Conservation (phyloP, 2,797 vertebrate genomes). For the Malacoraja senta region DNA sequence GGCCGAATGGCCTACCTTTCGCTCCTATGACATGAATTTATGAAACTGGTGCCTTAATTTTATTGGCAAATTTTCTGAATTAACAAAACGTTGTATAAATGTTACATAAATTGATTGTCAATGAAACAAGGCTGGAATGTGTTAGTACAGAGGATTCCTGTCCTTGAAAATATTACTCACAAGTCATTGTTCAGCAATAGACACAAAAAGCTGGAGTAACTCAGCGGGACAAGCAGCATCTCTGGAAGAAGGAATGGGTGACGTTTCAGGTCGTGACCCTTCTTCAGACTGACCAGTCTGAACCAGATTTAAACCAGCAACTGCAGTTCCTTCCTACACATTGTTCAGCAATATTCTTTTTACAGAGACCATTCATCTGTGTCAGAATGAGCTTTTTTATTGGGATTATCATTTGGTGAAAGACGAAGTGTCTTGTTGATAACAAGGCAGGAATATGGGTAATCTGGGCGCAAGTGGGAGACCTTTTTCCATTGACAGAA, state of each 20-base stretch:
- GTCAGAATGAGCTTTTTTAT: not conserved
- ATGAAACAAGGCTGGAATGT: not conserved
- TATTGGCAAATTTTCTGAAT: not conserved
- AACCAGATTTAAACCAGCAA: too few species aligned
- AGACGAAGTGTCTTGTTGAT: not conserved
- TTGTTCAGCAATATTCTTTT: not conserved
- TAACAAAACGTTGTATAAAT: not conserved
- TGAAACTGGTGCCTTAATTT: too few species aligned
- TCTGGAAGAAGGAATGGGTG: too few species aligned
- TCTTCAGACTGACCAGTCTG: too few species aligned
- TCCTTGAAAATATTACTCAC: too few species aligned
- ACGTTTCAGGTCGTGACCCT: too few species aligned
- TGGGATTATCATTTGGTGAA: not conserved
- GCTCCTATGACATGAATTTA: too few species aligned
- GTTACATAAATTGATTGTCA: not conserved
- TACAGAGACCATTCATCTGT: not conserved
- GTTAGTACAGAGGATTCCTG: not conserved
- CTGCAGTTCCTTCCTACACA: too few species aligned
- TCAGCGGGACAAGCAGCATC: too few species aligned
- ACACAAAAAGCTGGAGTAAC: too few species aligned
- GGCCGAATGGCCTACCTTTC: too few species aligned
- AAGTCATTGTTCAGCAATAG: too few species aligned
- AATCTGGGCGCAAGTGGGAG: not conserved
- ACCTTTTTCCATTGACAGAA: not conserved
- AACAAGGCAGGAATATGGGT: not conserved